Evolutionary conservation across 2,888 invertebrate species (phyloP).

Genomic region (Andrena bucephala): DNA sequence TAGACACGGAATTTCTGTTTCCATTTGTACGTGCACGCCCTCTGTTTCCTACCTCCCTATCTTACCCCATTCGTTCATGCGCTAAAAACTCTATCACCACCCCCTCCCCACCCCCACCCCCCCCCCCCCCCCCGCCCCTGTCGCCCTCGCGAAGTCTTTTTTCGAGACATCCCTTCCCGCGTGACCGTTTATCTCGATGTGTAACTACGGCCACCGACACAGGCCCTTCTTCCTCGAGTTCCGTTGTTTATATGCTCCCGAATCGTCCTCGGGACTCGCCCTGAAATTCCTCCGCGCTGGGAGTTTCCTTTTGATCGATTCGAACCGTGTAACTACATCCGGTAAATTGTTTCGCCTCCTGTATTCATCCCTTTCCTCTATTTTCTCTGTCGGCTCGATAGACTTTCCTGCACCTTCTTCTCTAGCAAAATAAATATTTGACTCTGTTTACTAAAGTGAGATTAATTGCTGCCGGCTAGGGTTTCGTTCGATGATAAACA

Average conservation of each 20-base stretch:
- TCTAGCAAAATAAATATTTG: neutral
- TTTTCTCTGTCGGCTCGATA: neutral
- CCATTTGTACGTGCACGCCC: slow-evolving; percentile 22
- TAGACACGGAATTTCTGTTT: slow-evolving; percentile 29
- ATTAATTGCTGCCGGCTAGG: neutral
- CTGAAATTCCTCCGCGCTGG: slow-evolving; percentile 33
- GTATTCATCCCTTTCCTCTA: neutral
- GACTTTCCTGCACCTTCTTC: neutral
- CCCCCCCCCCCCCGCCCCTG: neutral
- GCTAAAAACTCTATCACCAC: slow-evolving; percentile 33
- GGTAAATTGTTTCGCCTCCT: neutral
- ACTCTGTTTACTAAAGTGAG: neutral
- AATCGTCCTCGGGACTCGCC: slow-evolving; percentile 19
- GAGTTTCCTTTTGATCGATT: slow-evolving; percentile 31
- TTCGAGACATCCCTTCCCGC: slow-evolving; percentile 21
- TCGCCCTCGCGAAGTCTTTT: neutral
- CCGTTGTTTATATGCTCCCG: slow-evolving; percentile 34
- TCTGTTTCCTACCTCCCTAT: neutral
- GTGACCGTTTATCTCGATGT: slow-evolving; percentile 30
- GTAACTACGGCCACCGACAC: slow-evolving; percentile 5
- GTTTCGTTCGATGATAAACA: too few species aligned
- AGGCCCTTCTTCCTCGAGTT: slow-evolving; percentile 6
- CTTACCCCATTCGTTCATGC: slow-evolving; percentile 20
- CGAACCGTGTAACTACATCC: slow-evolving; percentile 20
- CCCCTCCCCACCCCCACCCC: neutral